Base-by-base conservation (phyloP, 2,797 vertebrate genomes). In the Aphelocoma californica region DNA sequence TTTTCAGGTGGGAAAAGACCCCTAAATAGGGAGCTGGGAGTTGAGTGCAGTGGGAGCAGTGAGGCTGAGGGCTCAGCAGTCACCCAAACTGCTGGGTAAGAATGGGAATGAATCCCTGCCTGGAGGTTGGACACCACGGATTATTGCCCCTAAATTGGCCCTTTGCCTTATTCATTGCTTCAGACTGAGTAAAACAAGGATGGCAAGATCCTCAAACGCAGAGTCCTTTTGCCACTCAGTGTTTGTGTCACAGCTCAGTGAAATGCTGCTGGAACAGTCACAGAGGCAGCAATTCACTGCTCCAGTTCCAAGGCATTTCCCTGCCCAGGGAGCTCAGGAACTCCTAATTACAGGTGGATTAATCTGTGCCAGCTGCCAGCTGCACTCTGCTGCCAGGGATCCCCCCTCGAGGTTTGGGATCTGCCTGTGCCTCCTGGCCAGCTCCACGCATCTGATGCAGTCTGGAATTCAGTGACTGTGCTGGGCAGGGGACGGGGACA, bases 11-110 rank as follows among this genome's bases (percentile, higher is more conserved):
- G 50, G 61, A 31, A 58, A 70, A 31, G 11, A 26, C 5, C 18
- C n/a, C 20, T 10, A 2, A 71, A 8, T 0, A 9, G 2, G 4
- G 61, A 45, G 26, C 36, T 42, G 67, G 23, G 48, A 9, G 10
- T 1, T 11, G 24, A 44, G 24, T 12, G 48, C 44, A 7, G 60
- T 6, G 65, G 77, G 44, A 51, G 29, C 56, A 82, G 81, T 0
- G 9, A 36, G 70, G 72, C 65, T 48, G 64, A n/a, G 69, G 29
- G 54, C 28, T 65, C 34, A 5, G 8, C 40, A 6, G 1, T 3
- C 64, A 16, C 47, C 47, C 56, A 10, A 2, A 29, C 13, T 50
- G 57, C 53, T 65, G n/a, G 5, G 3, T 6, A 1, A 2, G 54
- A 17, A 16, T 2, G 21, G 26, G 24, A 82, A 58, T 28, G 24